Base-by-base conservation (phyloP, 2,797 vertebrate genomes). In the Diplodus puntazzo region DNA sequence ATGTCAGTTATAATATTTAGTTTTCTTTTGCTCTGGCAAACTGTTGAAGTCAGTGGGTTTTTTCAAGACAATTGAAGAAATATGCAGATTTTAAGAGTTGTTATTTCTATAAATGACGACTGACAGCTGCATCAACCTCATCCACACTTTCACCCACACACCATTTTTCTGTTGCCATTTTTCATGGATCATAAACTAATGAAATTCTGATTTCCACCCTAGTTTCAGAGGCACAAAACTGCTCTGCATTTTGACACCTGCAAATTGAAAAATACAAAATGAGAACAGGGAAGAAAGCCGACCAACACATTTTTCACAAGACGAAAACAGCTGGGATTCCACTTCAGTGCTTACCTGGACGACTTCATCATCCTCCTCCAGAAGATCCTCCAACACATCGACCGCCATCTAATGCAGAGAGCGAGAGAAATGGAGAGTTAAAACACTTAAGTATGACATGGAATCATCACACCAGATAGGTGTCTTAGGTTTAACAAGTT, bases 341-440 rank as follows among this genome's bases (percentile, higher is more conserved):
- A 20, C 12, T 46, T 77, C 13, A 69, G n/a, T 23, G 23, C 92
- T 94, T 89, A 96, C 96, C 95, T 96, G 95, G 59, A 96, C 93
- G 13, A 97, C 96, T 87, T 97, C 96, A 50, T 96, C 96, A 59
- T 96, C 96, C 73, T 97, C 96, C 62, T 97, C 96, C 64, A 96
- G 83, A 23, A 97, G 94, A 63, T 92, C 88, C 82, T 96, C 96
- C 75, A 96, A 83, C 52, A 96, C 94, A 27, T 96, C 96, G 11
- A 93, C 93, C 0, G 95, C 94, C 84, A 88, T 90, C 96, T 96
- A 63, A 81, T 43, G 25, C 42, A 75, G 25, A 80, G 5, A 78
- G 1, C 79, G 11, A 42, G 9, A 54, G 4, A 3, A 59, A 17
- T 14, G 7, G 13, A 20, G 23, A 13, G n/a, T 50, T 17, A 30